Base-by-base conservation (phyloP, 1,140 invertebrate genomes). In the Drosophila subobscura region DNA sequence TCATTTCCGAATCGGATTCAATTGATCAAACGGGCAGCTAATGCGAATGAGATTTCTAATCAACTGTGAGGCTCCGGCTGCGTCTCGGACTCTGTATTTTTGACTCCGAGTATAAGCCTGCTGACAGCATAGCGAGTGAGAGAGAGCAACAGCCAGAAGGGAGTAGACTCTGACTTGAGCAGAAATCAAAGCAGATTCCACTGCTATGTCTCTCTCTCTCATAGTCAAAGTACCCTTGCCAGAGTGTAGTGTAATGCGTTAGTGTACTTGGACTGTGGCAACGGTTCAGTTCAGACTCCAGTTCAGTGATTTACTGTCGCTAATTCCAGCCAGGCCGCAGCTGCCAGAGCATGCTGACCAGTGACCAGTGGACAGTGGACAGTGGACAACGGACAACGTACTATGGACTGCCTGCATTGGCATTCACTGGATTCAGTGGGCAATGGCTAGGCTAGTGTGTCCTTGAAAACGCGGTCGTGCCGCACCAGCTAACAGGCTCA, bases 241-340 rank as follows among this genome's bases (percentile, higher is more conserved):
- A 20, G 27, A 29, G 2, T 29, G 27, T 29, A 29, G 27, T 29
- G 27, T 20, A 20, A 20, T 1, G 16, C 16, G 16, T 20, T 20
- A 20, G 16, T 29, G 27, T 29, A 2, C 6, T 2, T 29, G 27
- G 2, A 4, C 47, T 16, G 14, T 14, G 16, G 16, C 16, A 20
- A 20, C 16, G 16, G 16, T 20, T 20, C 16, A 20, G 16, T 20
- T 20, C 16, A 20, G 16, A 33, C 20, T 42, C 25, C 6, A 44
- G 37, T 25, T 44, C 49, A 60, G 50, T 72, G 70, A 72, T 72
- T 72, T 72, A 72, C 68, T 22, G 67, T 41, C 27, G 56, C 67
- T 44, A 61, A 72, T 72, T 49, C 37, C 40, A 20, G 67, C 44
- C 41, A 56, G 37, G 10, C 10, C 4, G 3, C 8, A 20, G 3